Base-by-base conservation (phyloP, 2,888 invertebrate species). In the Mythimna loreyi region DNA sequence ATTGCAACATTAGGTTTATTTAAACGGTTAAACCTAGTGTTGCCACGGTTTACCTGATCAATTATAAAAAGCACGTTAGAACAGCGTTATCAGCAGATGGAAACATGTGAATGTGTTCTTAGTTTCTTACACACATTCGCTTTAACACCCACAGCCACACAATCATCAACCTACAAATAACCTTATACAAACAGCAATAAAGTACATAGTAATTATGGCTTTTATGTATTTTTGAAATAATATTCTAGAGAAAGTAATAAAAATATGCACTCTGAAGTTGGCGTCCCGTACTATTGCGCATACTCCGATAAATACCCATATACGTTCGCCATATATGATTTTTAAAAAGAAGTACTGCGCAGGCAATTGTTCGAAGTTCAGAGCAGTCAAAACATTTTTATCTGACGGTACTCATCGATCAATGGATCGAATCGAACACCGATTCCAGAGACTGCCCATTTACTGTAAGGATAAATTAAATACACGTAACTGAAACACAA, bases 101-200 rank as follows among this genome's bases (percentile, higher is more conserved):
- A 21, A 55, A 55, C 53, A 33, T 21, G 55, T 3, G 6, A 21
- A 55, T 9, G 13, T 7, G 30, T 33, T 21, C 7, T 13, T 2
- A 11, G 50, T 13, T 28, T 40, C 8, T 52, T 52, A n/a, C n/a
- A n/a, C 50, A 28, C 52, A 52, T 40, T 40, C 40, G 16, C 16
- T 5, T 40, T 40, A 5, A 3, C 16, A 5, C 5, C 16, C 2
- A 40, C 16, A 40, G 16, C 40, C 16, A 40, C 40, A 5, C 5
- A 7, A 9, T 8, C n/a, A 25, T 9, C 53, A 53, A 53, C 28
- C 53, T 2, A 53, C 1, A 53, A 53, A 11, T 30, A 30, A 11
- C 53, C 30, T 21, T 53, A 30, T 30, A 11, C 1, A 0, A 0
- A 53, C 0, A 0, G 0, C 0, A 1, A n/a, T 53, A 30, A 11